phyloP scores from a whole-genome alignment of 2,113 vertebrate genomes.

The Ceyx cyanopectus region DNA sequence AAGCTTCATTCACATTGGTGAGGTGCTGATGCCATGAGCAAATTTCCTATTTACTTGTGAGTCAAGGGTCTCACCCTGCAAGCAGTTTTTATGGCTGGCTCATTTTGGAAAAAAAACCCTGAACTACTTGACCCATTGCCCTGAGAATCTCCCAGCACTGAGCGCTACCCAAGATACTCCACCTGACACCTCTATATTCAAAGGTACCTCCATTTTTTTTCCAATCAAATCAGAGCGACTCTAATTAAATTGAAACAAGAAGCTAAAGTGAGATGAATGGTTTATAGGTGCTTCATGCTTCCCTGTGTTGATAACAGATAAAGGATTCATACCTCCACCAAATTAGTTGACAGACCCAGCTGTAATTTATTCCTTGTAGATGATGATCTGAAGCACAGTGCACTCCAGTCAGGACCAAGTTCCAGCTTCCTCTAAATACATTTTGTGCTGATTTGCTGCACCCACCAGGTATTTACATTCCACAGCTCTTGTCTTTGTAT shows the following conservation, averaged over 20 bases:
- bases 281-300: slow-evolving; percentile 46
- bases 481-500: background rate
- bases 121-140: background rate
- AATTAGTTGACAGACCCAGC: slow-evolving; percentile 40
- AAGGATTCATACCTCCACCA: slow-evolving; percentile 43
- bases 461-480: slow-evolving; percentile 6
- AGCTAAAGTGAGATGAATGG: slow-evolving; percentile 59
- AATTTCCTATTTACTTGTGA: background rate
- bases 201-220: background rate
- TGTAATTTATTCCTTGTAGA: slow-evolving; percentile 22
- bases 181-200: background rate
- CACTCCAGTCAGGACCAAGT: background rate
- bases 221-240: slow-evolving; percentile 16
- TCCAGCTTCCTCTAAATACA: background rate
- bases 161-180: background rate
- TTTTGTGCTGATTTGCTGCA: slow-evolving; percentile 35
- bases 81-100: background rate
- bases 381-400: background rate
- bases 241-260: slow-evolving; percentile 56
- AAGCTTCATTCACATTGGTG: accelerated
- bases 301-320: slow-evolving; percentile 57
- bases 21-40: background rate
- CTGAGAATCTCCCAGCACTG: background rate
- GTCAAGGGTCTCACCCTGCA: background rate
- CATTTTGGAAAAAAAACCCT: background rate